Evolutionary conservation across 2,888 invertebrate genomes (phyloP).

Genomic region (Pachydiplax longipennis): DNA sequence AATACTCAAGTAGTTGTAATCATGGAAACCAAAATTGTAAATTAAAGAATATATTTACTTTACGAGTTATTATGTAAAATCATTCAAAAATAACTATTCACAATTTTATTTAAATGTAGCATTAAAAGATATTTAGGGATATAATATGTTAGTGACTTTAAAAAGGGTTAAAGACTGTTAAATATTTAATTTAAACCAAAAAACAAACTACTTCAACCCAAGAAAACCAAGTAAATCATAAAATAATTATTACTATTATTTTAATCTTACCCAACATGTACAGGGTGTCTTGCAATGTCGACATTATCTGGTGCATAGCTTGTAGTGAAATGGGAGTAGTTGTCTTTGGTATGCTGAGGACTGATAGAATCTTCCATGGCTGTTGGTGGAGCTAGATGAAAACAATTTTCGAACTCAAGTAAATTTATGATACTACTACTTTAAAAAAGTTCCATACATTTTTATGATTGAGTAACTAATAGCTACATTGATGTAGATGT

Average conservation of each 20-base stretch:
- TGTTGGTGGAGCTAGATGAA: conserved; percentile 61
- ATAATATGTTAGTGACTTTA: too few species aligned
- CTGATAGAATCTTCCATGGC: conserved; percentile 70
- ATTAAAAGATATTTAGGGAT: too few species aligned
- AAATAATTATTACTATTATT: not conserved
- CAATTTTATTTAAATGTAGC: too few species aligned
- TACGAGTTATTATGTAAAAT: too few species aligned
- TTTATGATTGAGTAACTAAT: not conserved
- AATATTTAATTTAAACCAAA: too few species aligned
- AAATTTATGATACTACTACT: not conserved
- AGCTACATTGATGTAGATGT: not conserved
- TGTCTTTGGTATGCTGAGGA: conserved; percentile 67
- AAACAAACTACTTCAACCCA: too few species aligned
- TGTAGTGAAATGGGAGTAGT: conserved; percentile 60
- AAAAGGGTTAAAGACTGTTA: too few species aligned
- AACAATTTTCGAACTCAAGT: not conserved
- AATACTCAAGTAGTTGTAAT: too few species aligned
- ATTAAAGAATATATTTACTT: too few species aligned
- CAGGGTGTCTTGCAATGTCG: conserved; percentile 64
- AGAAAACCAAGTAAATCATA: too few species aligned
- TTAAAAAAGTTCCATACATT: not conserved
- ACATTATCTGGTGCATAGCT: conserved; percentile 69
- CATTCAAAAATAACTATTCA: too few species aligned
- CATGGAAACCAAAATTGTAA: too few species aligned
- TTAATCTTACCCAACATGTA: conserved; percentile 64